These are phyloP conservation scores for Lamellibrachia satsuma DNA, from an alignment of 2,888 invertebrate species.

Conservation along the genomic window DNA sequence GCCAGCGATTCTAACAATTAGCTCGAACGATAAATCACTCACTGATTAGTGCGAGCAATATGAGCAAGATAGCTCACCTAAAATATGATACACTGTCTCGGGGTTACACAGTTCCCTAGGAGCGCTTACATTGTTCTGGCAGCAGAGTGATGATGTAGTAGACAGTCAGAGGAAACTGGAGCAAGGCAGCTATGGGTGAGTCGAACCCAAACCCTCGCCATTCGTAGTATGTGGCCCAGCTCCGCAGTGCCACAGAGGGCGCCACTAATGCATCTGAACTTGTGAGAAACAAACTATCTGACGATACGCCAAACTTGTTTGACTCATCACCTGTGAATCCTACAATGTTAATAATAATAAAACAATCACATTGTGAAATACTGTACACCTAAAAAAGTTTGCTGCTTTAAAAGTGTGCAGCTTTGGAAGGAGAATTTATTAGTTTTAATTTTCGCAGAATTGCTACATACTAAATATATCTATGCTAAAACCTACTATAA, in stretches of 20 bases:
- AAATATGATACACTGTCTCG: too few species aligned
- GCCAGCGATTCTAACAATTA: too few species aligned
- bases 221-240: constrained; percentile 44
- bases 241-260: not conserved
- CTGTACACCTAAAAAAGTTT: too few species aligned
- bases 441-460: too few species aligned
- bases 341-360: not conserved
- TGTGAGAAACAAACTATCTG: not conserved
- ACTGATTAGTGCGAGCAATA: too few species aligned
- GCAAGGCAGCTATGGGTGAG: constrained; percentile 56
- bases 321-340: not conserved
- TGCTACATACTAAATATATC: too few species aligned
- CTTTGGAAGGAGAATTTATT: too few species aligned
- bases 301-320: not conserved
- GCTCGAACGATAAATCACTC: too few species aligned
- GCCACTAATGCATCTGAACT: not conserved
- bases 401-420: too few species aligned
- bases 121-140: constrained; percentile 49
- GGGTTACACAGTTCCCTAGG: not conserved
- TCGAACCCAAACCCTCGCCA: constrained; percentile 50
- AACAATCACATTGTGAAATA: not conserved
- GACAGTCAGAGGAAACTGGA: constrained; percentile 58
- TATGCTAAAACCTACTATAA: too few species aligned
- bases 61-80: too few species aligned
- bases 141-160: constrained; percentile 53